These are phyloP conservation scores for Indicator indicator DNA, from an alignment of 2,113 vertebrate species.

Conservation along the genomic window DNA sequence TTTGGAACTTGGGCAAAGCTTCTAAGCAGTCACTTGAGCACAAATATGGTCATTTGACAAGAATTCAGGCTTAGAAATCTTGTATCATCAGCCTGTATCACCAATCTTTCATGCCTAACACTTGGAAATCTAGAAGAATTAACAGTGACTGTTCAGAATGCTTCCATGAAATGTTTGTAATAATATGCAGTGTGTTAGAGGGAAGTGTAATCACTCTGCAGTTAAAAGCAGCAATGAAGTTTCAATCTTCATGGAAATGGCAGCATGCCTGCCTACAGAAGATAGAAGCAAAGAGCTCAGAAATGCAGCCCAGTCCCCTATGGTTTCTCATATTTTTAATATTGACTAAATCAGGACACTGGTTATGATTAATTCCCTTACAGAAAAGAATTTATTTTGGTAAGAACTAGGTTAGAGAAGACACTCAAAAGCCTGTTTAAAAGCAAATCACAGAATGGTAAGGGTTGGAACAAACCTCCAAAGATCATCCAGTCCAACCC, in stretches of 20 bases:
- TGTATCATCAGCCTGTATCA: background rate
- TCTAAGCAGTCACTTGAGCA: background rate
- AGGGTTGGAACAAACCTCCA: no score
- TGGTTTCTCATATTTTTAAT: constrained; percentile 29
- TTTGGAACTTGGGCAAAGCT: background rate
- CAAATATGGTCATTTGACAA: background rate
- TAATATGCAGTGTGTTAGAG: background rate
- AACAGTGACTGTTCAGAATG: constrained; percentile 32
- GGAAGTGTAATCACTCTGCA: constrained; percentile 14
- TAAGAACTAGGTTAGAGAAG: background rate
- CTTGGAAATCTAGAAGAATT: constrained; percentile 37
- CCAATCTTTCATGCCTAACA: background rate
- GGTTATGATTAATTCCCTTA: background rate
- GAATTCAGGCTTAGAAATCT: constrained; percentile 3
- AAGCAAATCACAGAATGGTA: background rate
- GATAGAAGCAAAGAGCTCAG: background rate
- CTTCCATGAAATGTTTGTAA: background rate
- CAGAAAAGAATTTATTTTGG: background rate
- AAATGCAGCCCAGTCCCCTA: background rate
- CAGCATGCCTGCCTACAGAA: background rate
- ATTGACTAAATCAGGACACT: background rate
- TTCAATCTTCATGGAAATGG: constrained; percentile 5
- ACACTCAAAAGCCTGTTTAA: background rate
- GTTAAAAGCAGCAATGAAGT: constrained; percentile 25
- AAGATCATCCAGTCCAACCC: no score